Evolutionary conservation across 1,140 invertebrate genomes (phyloP).

Genomic region (Telenomus remus): DNA sequence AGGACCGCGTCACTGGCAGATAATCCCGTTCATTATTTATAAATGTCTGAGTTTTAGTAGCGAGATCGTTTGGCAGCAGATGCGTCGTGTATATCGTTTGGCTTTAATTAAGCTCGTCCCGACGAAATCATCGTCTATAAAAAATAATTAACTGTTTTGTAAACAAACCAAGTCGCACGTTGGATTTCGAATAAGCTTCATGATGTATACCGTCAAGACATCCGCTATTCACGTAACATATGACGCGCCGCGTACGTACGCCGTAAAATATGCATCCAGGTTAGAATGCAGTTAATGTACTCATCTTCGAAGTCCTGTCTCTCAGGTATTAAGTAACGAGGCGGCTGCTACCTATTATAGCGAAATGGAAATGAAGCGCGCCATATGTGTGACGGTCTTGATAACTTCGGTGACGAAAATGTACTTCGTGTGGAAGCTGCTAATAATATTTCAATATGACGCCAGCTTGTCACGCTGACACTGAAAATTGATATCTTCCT

Average conservation of each 20-base stretch:
- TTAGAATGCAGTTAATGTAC: constrained; percentile 60
- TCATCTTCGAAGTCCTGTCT: constrained; percentile 59
- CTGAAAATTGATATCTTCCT: constrained; percentile 42
- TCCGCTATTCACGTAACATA: constrained; percentile 40
- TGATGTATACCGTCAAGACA: constrained; percentile 26
- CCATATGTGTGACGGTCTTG: constrained; percentile 53
- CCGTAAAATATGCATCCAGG: constrained; percentile 59
- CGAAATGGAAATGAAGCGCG: constrained; percentile 57
- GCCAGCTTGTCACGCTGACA: constrained; percentile 31
- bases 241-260: constrained; percentile 40
- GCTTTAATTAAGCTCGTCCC: constrained; percentile 39
- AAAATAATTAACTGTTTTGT: constrained; percentile 52
- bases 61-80: constrained; percentile 3
- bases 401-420: constrained; percentile 53
- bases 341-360: constrained; percentile 57
- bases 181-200: constrained; percentile 39
- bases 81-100: constrained; percentile 18
- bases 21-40: constrained; percentile 26
- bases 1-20: not conserved
- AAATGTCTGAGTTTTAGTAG: constrained; percentile 25
- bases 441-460: constrained; percentile 60
- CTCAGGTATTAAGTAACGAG: constrained; percentile 59
- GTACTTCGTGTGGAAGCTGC: constrained; percentile 36
- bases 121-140: constrained; percentile 41
- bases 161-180: constrained; percentile 38